phyloP scores from a whole-genome alignment of 2,888 invertebrate genomes.

The Dicyrtoma fusca region DNA sequence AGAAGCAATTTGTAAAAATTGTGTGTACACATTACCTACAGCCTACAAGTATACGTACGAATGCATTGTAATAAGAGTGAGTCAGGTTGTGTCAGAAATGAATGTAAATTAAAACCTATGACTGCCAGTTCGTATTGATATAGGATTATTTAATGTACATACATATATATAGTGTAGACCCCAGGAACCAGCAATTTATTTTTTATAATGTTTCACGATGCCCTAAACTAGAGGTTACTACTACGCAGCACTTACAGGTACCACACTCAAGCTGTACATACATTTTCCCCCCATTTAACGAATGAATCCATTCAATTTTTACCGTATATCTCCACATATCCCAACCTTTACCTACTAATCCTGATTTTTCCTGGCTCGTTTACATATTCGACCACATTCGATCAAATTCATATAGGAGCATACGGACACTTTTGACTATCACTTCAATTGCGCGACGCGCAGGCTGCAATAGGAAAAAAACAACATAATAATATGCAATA shows the following conservation, averaged over 20 bases:
- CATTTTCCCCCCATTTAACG: not conserved
- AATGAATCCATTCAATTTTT: not conserved
- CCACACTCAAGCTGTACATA: not conserved
- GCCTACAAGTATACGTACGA: not conserved
- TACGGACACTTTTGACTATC: too few relatives aligned
- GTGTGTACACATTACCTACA: not conserved
- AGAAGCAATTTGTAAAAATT: not conserved
- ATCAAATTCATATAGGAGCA: too few relatives aligned
- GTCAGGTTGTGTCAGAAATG: too few relatives aligned
- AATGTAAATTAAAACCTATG: too few relatives aligned
- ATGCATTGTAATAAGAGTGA: not conserved
- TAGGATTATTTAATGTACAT: too few relatives aligned
- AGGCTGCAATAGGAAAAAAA: not conserved
- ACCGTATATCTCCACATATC: not conserved
- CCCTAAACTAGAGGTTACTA: too few relatives aligned
- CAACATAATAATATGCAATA: not conserved
- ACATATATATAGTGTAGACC: too few relatives aligned
- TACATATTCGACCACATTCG: not conserved
- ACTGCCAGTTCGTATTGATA: too few relatives aligned
- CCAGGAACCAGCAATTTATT: not conserved
- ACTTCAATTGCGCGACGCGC: not conserved
- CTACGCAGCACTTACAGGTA: not conserved
- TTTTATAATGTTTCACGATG: too few relatives aligned
- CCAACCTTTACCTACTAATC: slow-evolving; percentile 16
- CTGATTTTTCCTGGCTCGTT: not conserved